Percentiles rank a stretch among this genome's conserved stretches.
phyloP scores from a whole-genome alignment of 2,888 invertebrate species.

The Campoplex nolae region DNA sequence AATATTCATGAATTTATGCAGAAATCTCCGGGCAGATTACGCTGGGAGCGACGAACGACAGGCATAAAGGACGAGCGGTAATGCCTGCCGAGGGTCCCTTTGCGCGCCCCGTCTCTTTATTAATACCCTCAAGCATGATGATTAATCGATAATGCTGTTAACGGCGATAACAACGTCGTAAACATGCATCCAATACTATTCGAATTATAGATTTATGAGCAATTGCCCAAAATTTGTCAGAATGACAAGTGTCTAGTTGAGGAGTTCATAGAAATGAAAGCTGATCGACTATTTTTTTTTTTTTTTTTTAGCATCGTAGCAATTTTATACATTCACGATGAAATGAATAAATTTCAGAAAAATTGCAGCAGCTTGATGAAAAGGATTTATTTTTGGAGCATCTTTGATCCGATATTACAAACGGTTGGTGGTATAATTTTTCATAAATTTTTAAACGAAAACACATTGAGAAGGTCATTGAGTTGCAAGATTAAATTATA shows the following conservation, averaged over 20 bases:
- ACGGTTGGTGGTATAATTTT: no score
- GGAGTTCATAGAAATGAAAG: neutral
- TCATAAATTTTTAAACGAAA: no score
- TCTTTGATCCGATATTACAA: no score
- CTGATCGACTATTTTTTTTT: neutral
- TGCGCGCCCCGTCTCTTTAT: conserved; percentile 47
- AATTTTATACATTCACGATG: no score
- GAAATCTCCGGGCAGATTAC: conserved; percentile 41
- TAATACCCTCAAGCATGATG: conserved; percentile 49
- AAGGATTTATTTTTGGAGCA: no score
- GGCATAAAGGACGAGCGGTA: conserved; percentile 38
- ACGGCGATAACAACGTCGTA: conserved; percentile 54
- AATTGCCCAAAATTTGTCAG: conserved; percentile 5
- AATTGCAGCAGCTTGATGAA: no score
- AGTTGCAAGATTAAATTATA: no score
- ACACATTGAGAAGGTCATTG: no score
- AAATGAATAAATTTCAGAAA: no score
- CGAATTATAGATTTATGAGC: conserved; percentile 9
- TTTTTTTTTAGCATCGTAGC: neutral
- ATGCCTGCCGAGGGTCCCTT: conserved; percentile 36
- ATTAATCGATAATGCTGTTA: conserved; percentile 57
- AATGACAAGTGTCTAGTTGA: neutral
- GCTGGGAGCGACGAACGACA: conserved; percentile 58
- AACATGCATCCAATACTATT: conserved; percentile 34
- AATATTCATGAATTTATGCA: neutral